Percentiles rank a stretch among this genome's conserved stretches.
phyloP scores from a whole-genome alignment of 2,888 invertebrate genomes.

The Ferdinandea cuprea region DNA sequence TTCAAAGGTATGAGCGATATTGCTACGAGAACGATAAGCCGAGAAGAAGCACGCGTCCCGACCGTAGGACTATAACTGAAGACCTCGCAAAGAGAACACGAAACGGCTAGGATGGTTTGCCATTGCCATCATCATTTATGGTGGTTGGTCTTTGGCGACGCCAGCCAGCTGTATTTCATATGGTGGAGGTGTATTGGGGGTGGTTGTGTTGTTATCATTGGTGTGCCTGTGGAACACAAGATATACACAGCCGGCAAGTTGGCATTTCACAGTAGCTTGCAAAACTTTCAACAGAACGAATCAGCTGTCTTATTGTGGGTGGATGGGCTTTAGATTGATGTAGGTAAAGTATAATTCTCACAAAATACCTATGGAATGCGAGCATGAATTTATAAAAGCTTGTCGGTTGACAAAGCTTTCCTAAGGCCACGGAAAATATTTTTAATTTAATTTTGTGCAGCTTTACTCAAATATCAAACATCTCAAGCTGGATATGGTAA shows the following conservation, averaged over 20 bases:
- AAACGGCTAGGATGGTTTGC: neutral
- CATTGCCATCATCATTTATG: slow-evolving; percentile 17
- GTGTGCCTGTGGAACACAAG: slow-evolving; percentile 1
- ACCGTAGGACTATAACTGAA: slow-evolving; percentile 62
- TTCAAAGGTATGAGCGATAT: neutral
- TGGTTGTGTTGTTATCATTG: slow-evolving; percentile 21
- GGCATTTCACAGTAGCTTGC: slow-evolving; percentile 17
- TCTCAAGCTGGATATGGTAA: no score
- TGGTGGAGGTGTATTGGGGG: slow-evolving; percentile 27
- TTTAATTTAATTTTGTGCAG: no score
- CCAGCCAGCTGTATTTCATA: slow-evolving; percentile 23
- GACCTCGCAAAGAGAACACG: slow-evolving; percentile 35
- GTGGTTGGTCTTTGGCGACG: slow-evolving; percentile 4
- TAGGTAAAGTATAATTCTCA: neutral
- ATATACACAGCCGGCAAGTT: slow-evolving; percentile 1
- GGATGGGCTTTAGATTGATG: neutral
- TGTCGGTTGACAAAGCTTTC: neutral
- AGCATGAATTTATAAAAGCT: slow-evolving; percentile 29
- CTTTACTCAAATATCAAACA: no score
- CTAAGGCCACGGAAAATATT: no score
- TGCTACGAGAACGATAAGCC: neutral
- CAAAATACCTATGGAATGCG: neutral
- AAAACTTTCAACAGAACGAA: neutral
- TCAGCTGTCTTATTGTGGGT: slow-evolving; percentile 43
- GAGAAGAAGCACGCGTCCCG: slow-evolving; percentile 26